Conservation (phyloP, 1,140 invertebrate genomes). For the Lepidurus couesii region DNA sequence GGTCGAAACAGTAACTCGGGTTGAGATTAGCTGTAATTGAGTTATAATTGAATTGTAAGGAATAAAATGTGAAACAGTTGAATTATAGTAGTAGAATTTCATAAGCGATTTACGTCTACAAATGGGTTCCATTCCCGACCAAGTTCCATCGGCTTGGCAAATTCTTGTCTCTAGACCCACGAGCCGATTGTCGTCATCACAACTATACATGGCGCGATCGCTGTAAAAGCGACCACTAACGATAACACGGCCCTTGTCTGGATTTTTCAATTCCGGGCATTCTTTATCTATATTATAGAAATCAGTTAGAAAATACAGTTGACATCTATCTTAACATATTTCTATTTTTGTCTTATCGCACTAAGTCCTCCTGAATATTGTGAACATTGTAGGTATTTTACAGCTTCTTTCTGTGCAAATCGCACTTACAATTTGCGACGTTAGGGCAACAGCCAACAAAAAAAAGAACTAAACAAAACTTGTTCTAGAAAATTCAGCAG, state of each 20-base stretch:
- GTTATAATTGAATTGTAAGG: conserved; percentile 33
- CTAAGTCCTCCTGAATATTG: background rate
- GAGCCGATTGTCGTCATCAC: conserved; percentile 76
- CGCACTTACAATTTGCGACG: too few relatives aligned
- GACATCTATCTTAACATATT: background rate
- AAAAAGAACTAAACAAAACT: too few relatives aligned
- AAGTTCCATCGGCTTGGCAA: conserved; percentile 85
- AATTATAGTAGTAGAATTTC: conserved; percentile 3
- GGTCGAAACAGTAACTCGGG: conserved; percentile 71
- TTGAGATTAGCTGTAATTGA: conserved; percentile 1
- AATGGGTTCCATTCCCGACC: conserved; percentile 77
- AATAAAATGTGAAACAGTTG: background rate
- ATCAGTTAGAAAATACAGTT: background rate
- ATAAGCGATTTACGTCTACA: conserved; percentile 59
- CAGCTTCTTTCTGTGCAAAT: too few relatives aligned
- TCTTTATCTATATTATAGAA: conserved; percentile 63
- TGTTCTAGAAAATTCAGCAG: too few relatives aligned
- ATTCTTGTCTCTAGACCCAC: conserved; percentile 76
- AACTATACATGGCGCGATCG: conserved; percentile 72
- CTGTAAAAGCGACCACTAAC: conserved; percentile 70
- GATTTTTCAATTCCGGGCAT: conserved; percentile 64
- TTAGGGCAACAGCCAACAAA: too few relatives aligned
- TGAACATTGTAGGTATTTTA: too few relatives aligned
- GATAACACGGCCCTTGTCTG: conserved; percentile 62
- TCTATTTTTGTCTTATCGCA: background rate